phyloP scores from a whole-genome alignment of 2,888 invertebrate species.

The Lasioglossum malachurum region DNA sequence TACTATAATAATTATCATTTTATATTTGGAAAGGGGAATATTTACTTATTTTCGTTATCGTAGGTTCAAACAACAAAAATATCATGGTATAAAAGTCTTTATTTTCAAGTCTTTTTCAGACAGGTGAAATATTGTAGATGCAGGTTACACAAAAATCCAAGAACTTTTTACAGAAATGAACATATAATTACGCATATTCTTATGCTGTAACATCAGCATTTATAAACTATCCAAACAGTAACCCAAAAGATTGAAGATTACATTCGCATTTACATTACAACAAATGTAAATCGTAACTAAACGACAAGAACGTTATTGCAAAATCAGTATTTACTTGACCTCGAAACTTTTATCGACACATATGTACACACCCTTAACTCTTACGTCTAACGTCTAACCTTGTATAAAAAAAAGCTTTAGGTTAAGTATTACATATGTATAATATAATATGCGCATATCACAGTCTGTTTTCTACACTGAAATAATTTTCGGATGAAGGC shows the following conservation, averaged over 20 bases:
- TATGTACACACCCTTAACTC: not conserved
- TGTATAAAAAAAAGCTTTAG: not conserved
- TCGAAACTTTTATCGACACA: too few species aligned
- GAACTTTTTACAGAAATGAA: not conserved
- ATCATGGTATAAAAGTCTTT: not conserved
- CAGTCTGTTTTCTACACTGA: not conserved
- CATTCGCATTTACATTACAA: too few species aligned
- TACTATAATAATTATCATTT: too few species aligned
- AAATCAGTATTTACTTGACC: not conserved
- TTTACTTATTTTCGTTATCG: too few species aligned
- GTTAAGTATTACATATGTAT: conserved; percentile 10
- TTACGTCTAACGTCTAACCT: not conserved
- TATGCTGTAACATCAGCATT: not conserved
- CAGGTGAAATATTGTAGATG: not conserved
- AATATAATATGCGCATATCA: conserved; percentile 7
- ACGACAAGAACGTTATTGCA: not conserved
- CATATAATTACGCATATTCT: not conserved
- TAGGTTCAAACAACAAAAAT: not conserved
- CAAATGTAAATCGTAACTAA: not conserved
- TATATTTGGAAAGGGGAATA: too few species aligned
- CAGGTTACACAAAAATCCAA: not conserved
- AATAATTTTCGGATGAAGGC: not conserved
- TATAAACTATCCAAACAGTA: not conserved
- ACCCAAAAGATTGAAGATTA: not conserved
- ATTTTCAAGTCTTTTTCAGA: not conserved